Conservation (phyloP, 1,140 invertebrate genomes). For the Eueides isabella region DNA sequence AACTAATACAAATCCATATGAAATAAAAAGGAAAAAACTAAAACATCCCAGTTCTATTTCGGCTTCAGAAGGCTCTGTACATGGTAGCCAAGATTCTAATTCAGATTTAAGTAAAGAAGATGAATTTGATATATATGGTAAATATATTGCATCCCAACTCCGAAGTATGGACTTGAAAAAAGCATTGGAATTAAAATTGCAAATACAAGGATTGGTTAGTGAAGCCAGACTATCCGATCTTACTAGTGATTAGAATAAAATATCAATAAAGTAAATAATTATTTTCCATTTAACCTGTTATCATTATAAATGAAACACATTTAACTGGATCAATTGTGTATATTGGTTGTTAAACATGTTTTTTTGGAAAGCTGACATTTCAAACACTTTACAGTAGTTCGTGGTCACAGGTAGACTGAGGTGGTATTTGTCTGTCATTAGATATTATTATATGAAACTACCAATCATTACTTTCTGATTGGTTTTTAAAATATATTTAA, state of each 20-base stretch:
- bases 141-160: conserved; percentile 67
- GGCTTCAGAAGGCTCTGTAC: conserved; percentile 44
- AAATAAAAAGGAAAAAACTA: conserved; percentile 49
- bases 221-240: conserved; percentile 53
- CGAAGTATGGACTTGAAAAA: conserved; percentile 61
- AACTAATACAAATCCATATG: conserved; percentile 12
- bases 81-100: conserved; percentile 42
- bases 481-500: too few species aligned
- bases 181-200: conserved; percentile 58
- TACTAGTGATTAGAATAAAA: not conserved
- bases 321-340: too few species aligned
- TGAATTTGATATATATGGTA: conserved; percentile 75
- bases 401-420: too few species aligned
- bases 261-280: not conserved
- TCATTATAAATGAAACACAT: too few species aligned
- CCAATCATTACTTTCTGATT: too few species aligned
- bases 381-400: too few species aligned
- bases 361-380: too few species aligned
- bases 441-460: too few species aligned
- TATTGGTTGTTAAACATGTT: too few species aligned
- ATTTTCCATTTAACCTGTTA: not conserved
- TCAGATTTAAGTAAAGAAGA: conserved; percentile 49
- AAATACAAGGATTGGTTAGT: conserved; percentile 64
- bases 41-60: conserved; percentile 44
- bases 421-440: too few species aligned